Evolutionary conservation across 2,113 vertebrate species (phyloP), one percentile per base, ranked within the genome.

Genomic region (Equus przewalskii): DNA sequence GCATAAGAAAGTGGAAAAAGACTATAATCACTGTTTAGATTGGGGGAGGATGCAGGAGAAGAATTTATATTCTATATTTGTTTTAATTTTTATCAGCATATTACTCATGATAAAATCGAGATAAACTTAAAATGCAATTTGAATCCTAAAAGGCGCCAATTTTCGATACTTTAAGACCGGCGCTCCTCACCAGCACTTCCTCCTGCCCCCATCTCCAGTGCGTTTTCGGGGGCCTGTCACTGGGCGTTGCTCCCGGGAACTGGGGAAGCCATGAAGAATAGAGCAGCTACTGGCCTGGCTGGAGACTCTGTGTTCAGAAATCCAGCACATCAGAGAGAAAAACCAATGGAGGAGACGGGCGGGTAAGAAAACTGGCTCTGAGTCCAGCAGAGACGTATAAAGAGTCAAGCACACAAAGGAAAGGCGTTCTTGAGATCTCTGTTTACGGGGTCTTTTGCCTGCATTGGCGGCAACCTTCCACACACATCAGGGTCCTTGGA

Each of bases 11-110:
- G n/a, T 85, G 28, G 46, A 62, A 64, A 72, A 49, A 70, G 9
- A 19, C 70, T 41, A 36, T 3, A 41, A 60, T 60, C 33, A 62
- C 41, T 78, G 4, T 69, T 85, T 60, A 44, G 24, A 60, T 18
- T 56, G 10, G 2, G 9, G 7, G 21, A 76, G 2, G 22, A 81
- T 60, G 5, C 4, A 84, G 24, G 21, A 54, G 70, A 41, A 69
- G 13, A n/a, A 15, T 46, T 91, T 80, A 58, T 10, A 41, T 56
- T 72, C 64, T 83, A 2, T 54, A 44, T 62, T 41, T 51, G 22
- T 73, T 79, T 95, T 79, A 54, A 15, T 81, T 96, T 78, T 78
- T 73, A 84, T 83, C 18, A 70, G 44, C 13, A 21, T 81, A 54
- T 67, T 41, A 83, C 26, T 81, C 30, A 65, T 8, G 54, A 72